Evolutionary conservation across 37 sponge, comb jelly and placozoan genomes (phyloP).

Genomic region (Tethya wilhelma): DNA sequence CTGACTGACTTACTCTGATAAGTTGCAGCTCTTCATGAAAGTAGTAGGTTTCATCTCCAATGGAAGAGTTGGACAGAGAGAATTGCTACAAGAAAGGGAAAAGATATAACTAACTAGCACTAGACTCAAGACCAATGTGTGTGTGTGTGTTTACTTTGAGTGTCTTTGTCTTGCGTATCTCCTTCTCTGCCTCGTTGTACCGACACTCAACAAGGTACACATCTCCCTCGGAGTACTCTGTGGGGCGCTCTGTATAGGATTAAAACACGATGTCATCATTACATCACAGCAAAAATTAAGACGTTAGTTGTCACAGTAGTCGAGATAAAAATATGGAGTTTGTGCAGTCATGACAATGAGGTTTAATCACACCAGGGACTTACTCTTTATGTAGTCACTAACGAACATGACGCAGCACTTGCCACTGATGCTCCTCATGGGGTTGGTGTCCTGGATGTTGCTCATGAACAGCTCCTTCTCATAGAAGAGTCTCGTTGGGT

Average conservation of each 20-base stretch:
- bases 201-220: conserved; percentile 81
- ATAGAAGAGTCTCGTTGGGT: conserved; percentile 85
- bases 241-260: conserved; percentile 56
- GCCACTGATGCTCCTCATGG: conserved; percentile 86
- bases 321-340: background rate
- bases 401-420: conserved; percentile 71
- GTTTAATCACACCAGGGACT: conserved; percentile 9
- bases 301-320: background rate
- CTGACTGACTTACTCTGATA: conserved; percentile 36
- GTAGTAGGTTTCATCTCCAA: conserved; percentile 68
- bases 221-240: conserved; percentile 74
- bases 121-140: background rate
- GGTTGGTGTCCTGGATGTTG: conserved; percentile 92
- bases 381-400: conserved; percentile 78
- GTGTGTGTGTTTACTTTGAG: conserved; percentile 57
- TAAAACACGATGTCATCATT: background rate
- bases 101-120: background rate
- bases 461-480: conserved; percentile 85
- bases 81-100: conserved; percentile 39
- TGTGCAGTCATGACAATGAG: background rate
- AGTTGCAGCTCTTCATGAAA: conserved; percentile 64
- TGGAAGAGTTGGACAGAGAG: conserved; percentile 19
- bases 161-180: conserved; percentile 66
- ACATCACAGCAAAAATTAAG: background rate
- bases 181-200: conserved; percentile 88